Evolutionary conservation across 2,797 vertebrate species (phyloP), one percentile per base, ranked within the genome.

Genomic region (Loris lydekkerianus): DNA sequence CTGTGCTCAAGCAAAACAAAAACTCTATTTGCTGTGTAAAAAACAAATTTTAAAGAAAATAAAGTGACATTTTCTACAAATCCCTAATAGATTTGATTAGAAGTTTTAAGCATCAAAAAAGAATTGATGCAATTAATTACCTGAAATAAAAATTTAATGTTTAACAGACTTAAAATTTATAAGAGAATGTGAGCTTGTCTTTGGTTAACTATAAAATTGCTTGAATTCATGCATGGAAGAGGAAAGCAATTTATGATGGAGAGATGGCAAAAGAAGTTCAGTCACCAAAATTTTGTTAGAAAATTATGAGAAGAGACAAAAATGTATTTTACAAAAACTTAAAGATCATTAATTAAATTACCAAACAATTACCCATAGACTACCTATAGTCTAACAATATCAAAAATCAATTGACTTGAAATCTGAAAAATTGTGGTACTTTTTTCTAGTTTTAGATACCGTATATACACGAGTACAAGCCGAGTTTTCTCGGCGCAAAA

Each of bases 141-240:
- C 75, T 82, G 63, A 93, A 78, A 49, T 69, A 31, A 75, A 58
- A 86, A 96, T 73, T 67, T 94, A 73, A 86, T 93, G 53, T 75
- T 23, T 18, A 83, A 29, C 27, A 60, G 49, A 86, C 78, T 86
- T 81, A 76, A 65, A 73, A 69, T 2, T 80, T 73, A 78, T 89
- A 87, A 49, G 10, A 77, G 34, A n/a, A 49, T 69, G 7, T 89
- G 46, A 78, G 10, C 14, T 37, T 89, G 13, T 67, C 78, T 94
- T 65, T 67, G 58, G 29, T 34, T 34, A 60, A 17, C 76, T 85
- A 7, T 34, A 77, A 70, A 93, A 49, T 94, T 20, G 13, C 6
- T 67, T 83, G 29, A 10, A 63, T 75, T 86, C 18, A 86, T 46
- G 37, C n/a, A 92, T 8, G 40, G 60, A 89, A 91, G 29, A 63